Evolutionary conservation across 2,113 vertebrate species (phyloP).

Genomic region (Syngnathus typhle): DNA sequence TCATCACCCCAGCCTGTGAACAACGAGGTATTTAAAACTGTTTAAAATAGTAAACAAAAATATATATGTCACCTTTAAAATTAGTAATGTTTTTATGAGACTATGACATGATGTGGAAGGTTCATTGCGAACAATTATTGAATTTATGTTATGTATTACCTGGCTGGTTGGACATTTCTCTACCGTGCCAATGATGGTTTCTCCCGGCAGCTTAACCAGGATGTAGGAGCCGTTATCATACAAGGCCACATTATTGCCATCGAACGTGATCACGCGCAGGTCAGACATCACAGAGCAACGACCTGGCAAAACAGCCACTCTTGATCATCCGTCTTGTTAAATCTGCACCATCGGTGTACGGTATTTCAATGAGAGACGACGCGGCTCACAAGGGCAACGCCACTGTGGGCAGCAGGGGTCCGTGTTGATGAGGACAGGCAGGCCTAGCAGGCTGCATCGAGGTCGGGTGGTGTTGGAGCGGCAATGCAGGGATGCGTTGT

Average conservation of each 20-base stretch:
- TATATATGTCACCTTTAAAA: neutral
- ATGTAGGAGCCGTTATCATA: constrained; percentile 92
- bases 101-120: neutral
- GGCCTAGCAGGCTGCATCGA: constrained; percentile 87
- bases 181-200: constrained; percentile 86
- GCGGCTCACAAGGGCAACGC: constrained; percentile 89
- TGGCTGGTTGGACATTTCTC: constrained; percentile 90
- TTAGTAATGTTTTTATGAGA: neutral
- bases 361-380: neutral
- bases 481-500: constrained; percentile 89
- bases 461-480: constrained; percentile 80
- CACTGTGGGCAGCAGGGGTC: constrained; percentile 93
- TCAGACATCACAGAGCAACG: constrained; percentile 93
- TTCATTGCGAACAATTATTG: neutral
- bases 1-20: neutral
- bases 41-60: neutral
- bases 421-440: constrained; percentile 84
- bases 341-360: neutral
- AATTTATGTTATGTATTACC: constrained; percentile 61
- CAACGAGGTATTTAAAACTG: neutral
- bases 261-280: constrained; percentile 91
- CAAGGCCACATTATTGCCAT: constrained; percentile 91
- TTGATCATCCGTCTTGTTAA: neutral
- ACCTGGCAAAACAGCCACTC: constrained; percentile 65
- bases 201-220: constrained; percentile 84